Evolutionary conservation across 2,113 vertebrate species (phyloP), one percentile per base, ranked within the genome.

Genomic region (Polypterus senegalus): DNA sequence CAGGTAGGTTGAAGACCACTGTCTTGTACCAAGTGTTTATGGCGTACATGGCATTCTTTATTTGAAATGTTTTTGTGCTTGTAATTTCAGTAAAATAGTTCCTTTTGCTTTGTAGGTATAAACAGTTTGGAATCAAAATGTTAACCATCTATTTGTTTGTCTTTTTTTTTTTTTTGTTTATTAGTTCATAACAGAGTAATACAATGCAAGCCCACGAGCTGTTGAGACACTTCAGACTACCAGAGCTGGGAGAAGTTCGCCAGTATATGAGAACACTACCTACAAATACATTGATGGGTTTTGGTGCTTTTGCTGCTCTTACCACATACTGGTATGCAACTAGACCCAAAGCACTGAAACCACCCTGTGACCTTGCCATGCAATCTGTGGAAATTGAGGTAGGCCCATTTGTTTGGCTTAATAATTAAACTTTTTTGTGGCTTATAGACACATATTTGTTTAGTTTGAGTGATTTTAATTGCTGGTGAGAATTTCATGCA

Each of bases 321-420:
- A 94, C 93, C 0, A 96, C 93, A 5, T 98, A 97, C 80, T 97
- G 94, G 96, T 91, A 92, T 3, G 88, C 91, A 59, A 92, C 91
- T 0, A 82, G 93, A 57, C 93, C 94, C 0, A 91, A 83, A 68
- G 90, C 96, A 49, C 78, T 97, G 63, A 91, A 89, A 60, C 91
- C 92, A 0, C 90, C 91, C 11, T 97, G 93, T 47, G 91, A 99
- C 72, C 83, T 97, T 60, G 64, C 77, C 48, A 79, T 90, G 86
- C 96, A 99, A 71, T 99, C 96, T 0, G 70, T 93, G 73, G 91
- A 95, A 79, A 65, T 95, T 6, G 71, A 86, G 76, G 93, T 97
- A 72, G 76, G 88, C 83, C 67, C 60, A 27, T 27, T 27, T 27
- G 27, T 27, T 27, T 27, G 27, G 27, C 27, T 27, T 27, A 27